Base-by-base conservation (phyloP, 2,888 invertebrate species). In the Papilio protenor region DNA sequence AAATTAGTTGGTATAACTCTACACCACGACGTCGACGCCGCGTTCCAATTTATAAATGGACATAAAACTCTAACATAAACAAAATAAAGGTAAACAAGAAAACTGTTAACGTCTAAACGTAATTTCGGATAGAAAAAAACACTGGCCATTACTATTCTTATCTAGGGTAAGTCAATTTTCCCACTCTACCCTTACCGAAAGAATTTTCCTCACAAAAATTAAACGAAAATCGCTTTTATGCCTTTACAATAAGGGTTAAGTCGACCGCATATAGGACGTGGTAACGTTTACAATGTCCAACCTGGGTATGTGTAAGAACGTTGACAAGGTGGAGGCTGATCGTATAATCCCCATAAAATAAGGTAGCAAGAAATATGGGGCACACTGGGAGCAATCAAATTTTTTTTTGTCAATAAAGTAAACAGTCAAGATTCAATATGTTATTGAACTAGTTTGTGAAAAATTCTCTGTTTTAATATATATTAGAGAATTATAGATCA, bases 321-420 rank as follows among this genome's bases (percentile, higher is more conserved):
- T 93, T 92, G 94, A 94, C 94, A 94, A 94, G 94, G 94, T 94
- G 89, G 92, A 90, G 86, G 90, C 90, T 89, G 94, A 92, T 93
- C 94, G 92, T 93, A 92, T 93, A 93, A 93, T 93, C 91, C 93
- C 86, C 93, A 93, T 94, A 93, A 94, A 94, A 94, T 94, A 93
- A 94, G 92, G 92, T 91, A 90, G 89, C 87, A 84, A 89, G 86
- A 90, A 87, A 83, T 83, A 66, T 64, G 81, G 57, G 86, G 71
- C 83, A 88, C 89, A 92, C 89, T 76, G 87, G 81, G 92, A 85
- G 87, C 79, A 80, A 69, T 57, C 10, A 49, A 10, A 27, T 11
- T 45, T 47, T 61, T 74, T 69, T 73, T 33, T 47, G 47, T 59
- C 49, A 57, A 73, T 71, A 47, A 66, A 57, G 23, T 47, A 73